A percentile compares a stretch with the other conserved stretches of the same genome.
phyloP scores from a whole-genome alignment of 1,140 invertebrate species.

The Charaxes varanes region DNA sequence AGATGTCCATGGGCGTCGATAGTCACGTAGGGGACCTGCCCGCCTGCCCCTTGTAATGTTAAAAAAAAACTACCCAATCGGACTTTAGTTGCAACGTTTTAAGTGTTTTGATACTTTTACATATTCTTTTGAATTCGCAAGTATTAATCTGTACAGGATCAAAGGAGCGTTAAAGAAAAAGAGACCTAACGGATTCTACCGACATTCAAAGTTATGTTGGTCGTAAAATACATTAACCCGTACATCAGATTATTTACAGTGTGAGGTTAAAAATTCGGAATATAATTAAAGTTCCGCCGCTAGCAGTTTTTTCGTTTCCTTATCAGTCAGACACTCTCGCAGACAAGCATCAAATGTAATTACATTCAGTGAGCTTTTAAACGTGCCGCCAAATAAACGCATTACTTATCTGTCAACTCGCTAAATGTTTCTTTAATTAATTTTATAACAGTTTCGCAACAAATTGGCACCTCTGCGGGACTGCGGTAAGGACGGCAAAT shows the following conservation, averaged over 20 bases:
- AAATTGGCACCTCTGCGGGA: no score
- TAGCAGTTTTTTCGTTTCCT: constrained; percentile 43
- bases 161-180: no score
- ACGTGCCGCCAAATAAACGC: constrained; percentile 34
- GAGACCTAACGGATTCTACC: no score
- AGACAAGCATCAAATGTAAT: constrained; percentile 57
- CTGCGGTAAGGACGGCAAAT: no score
- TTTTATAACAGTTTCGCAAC: constrained; percentile 14
- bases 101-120: not conserved
- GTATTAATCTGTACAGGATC: no score
- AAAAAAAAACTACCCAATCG: no score
- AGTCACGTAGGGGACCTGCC: no score
- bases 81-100: no score
- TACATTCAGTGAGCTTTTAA: constrained; percentile 42
- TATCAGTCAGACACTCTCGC: constrained; percentile 55
- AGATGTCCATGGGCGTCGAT: no score
- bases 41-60: no score
- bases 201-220: constrained; percentile 1
- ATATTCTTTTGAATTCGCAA: not conserved
- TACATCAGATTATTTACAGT: constrained; percentile 15
- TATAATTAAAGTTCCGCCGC: constrained; percentile 54
- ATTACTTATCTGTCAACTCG: constrained; percentile 24
- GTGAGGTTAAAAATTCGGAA: constrained; percentile 38
- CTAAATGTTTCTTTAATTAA: constrained; percentile 21
- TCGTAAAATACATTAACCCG: constrained; percentile 5